phyloP scores from a whole-genome alignment of 37 sponge, comb jelly and placozoan genomes.

The Halichondria panicea region DNA sequence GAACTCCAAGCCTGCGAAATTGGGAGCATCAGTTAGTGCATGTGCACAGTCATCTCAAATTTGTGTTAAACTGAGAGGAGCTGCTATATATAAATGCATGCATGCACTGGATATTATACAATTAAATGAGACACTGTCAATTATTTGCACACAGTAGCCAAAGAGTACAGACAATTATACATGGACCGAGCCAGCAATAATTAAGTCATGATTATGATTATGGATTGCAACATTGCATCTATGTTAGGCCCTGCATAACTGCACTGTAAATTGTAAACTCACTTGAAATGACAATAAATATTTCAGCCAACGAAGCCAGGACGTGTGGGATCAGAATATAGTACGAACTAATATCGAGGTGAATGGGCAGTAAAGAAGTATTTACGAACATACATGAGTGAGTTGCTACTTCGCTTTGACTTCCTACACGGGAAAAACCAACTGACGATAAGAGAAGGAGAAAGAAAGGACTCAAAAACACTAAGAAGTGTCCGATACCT shows the following conservation, averaged over 20 bases:
- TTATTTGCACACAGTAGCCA: too few species aligned
- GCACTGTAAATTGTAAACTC: too few species aligned
- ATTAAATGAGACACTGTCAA: too few species aligned
- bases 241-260: too few species aligned
- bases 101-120: too few species aligned
- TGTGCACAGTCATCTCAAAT: background rate
- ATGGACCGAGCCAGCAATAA: too few species aligned
- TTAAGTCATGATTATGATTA: too few species aligned
- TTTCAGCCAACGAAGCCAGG: slow-evolving; percentile 20
- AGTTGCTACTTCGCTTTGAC: background rate
- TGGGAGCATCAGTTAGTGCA: too few species aligned
- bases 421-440: background rate
- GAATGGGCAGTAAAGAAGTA: background rate
- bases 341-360: background rate
- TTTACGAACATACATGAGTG: slow-evolving; percentile 1
- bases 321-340: slow-evolving; percentile 2
- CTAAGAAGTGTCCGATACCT: slow-evolving; percentile 17
- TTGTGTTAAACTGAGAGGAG: background rate
- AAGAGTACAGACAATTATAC: too few species aligned
- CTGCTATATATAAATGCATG: too few species aligned
- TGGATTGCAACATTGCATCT: too few species aligned
- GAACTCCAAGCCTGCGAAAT: slow-evolving; percentile 44
- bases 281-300: slow-evolving; percentile 28
- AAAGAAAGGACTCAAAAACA: background rate
- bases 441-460: background rate